Base-by-base conservation (phyloP, 2,888 invertebrate species). In the Caenorhabditis becei region DNA sequence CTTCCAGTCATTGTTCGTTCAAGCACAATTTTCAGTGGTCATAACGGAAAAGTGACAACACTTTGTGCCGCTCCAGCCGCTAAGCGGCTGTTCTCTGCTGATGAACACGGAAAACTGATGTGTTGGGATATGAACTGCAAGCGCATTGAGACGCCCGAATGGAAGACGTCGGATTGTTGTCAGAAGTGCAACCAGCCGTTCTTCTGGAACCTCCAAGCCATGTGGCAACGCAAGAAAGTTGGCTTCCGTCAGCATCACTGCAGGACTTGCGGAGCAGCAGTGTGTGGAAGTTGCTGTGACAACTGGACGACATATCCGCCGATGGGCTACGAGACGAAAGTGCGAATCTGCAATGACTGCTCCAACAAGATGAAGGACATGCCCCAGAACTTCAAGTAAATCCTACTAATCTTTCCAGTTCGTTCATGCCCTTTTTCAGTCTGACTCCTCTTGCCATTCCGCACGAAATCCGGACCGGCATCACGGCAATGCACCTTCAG, bases 311-410 rank as follows among this genome's bases (percentile, higher is more conserved):
- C 95, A 75, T 95, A 97, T 91, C 98, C 99, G 1, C 93, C 95
- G 65, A 96, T 98, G 96, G 99, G 99, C 59, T 98, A 97, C 93
- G 99, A 99, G 93, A 97, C 96, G 93, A 95, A 96, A 91, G 97
- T 98, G 85, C 94, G 99, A 80, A 95, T 98, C 69, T 99, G 99
- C 93, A 95, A 96, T 91, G 94, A 94, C 44, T 99, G 99, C 93
- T 95, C 95, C 26, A 61, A 63, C 1, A 85, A 87, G 69, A 91
- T 91, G 90, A 77, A 88, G 67, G 84, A 84, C 8, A 80, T 86
- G 41, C 89, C 90, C 1, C 87, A 89, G 24, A 86, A 89, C 61
- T 90, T 88, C 67, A 87, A 90, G 89, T 89, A 28, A 74, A 86
- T 78, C 56, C 11, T 49, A 51, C 20, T 35, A 51, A 11, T 47